Base-by-base conservation (phyloP, 2,888 invertebrate genomes). In the Netelia fuscicornis region DNA sequence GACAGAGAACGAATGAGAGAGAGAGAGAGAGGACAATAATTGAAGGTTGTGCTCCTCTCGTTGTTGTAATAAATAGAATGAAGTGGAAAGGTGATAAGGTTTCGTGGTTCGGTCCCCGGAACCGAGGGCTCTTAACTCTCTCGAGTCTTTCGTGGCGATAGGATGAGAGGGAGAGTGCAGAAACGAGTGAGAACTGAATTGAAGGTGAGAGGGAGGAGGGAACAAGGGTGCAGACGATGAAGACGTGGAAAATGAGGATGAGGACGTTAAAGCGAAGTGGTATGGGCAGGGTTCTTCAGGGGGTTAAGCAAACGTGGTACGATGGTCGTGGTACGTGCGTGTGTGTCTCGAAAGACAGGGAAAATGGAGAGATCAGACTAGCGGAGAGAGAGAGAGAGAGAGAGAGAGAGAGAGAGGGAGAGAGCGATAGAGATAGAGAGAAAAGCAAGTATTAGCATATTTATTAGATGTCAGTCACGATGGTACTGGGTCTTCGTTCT, bases 381-480 rank as follows among this genome's bases (percentile, higher is more conserved):
- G n/a, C 20, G 23, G 37, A 17, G 20, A 20, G 20, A 20, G 20
- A 20, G 20, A 20, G 20, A 20, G 20, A 20, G 20, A 20, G 20
- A 65, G 20, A 48, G 62, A 13, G 42, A 9, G 54, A 2, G 23
- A 42, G 5, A 56, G 72, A 76, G 70, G 58, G 72, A 76, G 74
- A 65, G 11, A 74, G 25, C 44, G 64, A 83, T 37, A 17, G 44
- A 58, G 56, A 54, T 42, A 54, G 37, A 78, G 37, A 60, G 58
- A 17, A 48, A 44, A 13, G 25, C 44, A 62, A 65, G 67, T 67
- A 90, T 90, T 90, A 89, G 89, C 90, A 90, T 90, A 89, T 90
- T 90, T 90, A 91, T 90, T 91, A 87, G 85, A 87, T 86, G 88
- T 88, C 89, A 87, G 80, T 89, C 84, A 77, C 58, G 60, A 52